These are phyloP conservation scores for Bellardia bayeri DNA, from an alignment of 2,888 invertebrate species.

Conservation along the genomic window DNA sequence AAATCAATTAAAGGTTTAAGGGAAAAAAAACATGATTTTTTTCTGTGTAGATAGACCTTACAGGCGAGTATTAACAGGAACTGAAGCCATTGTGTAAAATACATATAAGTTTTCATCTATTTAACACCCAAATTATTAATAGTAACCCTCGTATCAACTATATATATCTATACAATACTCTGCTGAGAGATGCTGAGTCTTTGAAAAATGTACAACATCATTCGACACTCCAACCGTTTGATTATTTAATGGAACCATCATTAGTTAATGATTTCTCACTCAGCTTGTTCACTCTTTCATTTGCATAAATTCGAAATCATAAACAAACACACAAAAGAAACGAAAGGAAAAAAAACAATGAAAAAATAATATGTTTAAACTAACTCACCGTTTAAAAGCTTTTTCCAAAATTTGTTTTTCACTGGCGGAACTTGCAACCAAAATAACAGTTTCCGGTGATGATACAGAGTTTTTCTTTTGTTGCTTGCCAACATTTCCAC, in stretches of 20 bases:
- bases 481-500: constrained; percentile 55
- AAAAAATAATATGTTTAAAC: background rate
- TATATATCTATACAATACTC: background rate
- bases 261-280: constrained; percentile 55
- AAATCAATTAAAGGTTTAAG: too few relatives aligned
- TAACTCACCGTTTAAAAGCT: constrained; percentile 85
- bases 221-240: background rate
- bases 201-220: background rate
- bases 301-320: constrained; percentile 11
- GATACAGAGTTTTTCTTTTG: constrained; percentile 75
- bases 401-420: constrained; percentile 84
- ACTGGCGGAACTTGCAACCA: constrained; percentile 84
- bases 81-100: too few relatives aligned
- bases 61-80: too few relatives aligned
- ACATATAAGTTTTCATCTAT: too few relatives aligned
- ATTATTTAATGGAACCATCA: background rate
- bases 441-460: constrained; percentile 85
- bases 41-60: too few relatives aligned
- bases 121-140: too few relatives aligned
- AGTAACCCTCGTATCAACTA: background rate
- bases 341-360: background rate
- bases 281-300: background rate
- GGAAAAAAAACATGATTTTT: too few relatives aligned
- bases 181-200: background rate
- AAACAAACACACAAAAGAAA: constrained; percentile 1